A percentile compares a stretch with the other conserved stretches of the same genome.
These are phyloP conservation scores for Darevskia mixta DNA, from an alignment of 2,797 vertebrate species.

Conservation along the genomic window DNA sequence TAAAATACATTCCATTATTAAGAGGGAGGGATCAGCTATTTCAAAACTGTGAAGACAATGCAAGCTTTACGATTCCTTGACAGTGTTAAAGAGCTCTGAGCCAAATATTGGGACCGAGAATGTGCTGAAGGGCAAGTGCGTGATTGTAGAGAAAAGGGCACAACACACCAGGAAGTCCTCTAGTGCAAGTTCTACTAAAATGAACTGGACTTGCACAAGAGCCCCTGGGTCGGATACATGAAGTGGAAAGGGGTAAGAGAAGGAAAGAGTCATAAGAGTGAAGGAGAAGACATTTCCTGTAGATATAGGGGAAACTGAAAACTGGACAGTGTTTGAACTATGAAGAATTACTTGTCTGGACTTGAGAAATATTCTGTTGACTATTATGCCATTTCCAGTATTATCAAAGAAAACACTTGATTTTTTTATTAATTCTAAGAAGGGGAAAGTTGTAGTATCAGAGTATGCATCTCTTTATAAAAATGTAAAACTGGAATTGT, in stretches of 20 bases:
- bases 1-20: slow-evolving; percentile 55
- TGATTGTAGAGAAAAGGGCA: slow-evolving; percentile 54
- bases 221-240: slow-evolving; percentile 50
- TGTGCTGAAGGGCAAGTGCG: slow-evolving; percentile 71
- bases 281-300: slow-evolving; percentile 44
- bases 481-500: slow-evolving; percentile 86
- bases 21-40: slow-evolving; percentile 55
- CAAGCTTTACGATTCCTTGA: slow-evolving; percentile 68
- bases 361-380: slow-evolving; percentile 58
- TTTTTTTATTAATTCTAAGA: slow-evolving; percentile 48
- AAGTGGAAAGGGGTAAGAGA: slow-evolving; percentile 39
- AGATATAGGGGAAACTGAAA: slow-evolving; percentile 67
- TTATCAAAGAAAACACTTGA: slow-evolving; percentile 63
- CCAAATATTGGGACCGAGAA: slow-evolving; percentile 73
- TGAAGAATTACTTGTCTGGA: slow-evolving; percentile 63
- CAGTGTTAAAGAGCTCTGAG: slow-evolving; percentile 71
- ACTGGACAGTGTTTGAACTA: slow-evolving; percentile 52
- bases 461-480: slow-evolving; percentile 77
- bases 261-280: slow-evolving; percentile 40
- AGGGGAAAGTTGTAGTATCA: slow-evolving; percentile 60
- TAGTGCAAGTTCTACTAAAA: slow-evolving; percentile 8
- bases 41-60: slow-evolving; percentile 80
- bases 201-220: not conserved
- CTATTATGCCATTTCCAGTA: slow-evolving; percentile 74
- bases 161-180: slow-evolving; percentile 8